These are phyloP conservation scores for Xestia rhomboidea DNA, from an alignment of 2,888 invertebrate species.

Conservation along the genomic window DNA sequence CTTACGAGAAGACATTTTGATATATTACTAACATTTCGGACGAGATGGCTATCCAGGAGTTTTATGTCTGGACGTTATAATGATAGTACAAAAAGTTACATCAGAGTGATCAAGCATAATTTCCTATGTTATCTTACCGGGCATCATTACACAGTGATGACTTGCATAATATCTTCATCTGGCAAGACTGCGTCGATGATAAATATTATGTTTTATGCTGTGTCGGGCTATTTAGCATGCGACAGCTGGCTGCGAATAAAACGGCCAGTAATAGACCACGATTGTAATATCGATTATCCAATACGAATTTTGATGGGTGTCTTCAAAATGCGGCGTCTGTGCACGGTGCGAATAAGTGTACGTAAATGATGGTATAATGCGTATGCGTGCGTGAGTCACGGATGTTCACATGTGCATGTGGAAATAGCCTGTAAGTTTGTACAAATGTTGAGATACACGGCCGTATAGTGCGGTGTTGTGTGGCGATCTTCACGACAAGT, in stretches of 20 bases:
- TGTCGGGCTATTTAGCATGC: conserved; percentile 68
- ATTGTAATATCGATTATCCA: conserved; percentile 78
- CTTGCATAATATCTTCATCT: conserved; percentile 76
- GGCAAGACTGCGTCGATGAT: conserved; percentile 54
- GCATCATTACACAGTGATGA: conserved; percentile 69
- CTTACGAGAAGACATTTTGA: conserved; percentile 73
- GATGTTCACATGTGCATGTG: conserved; percentile 86
- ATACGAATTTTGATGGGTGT: conserved; percentile 78
- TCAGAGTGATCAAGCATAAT: conserved; percentile 70
- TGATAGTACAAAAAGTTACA: conserved; percentile 64
- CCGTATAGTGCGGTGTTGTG: conserved; percentile 75
- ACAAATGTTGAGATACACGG: conserved; percentile 84
- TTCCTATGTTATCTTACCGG: conserved; percentile 61
- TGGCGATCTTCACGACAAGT: conserved; percentile 83
- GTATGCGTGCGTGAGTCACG: conserved; percentile 88
- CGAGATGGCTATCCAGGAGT: conserved; percentile 48
- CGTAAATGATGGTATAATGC: conserved; percentile 81
- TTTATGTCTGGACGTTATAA: conserved; percentile 46
- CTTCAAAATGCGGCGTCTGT: conserved; percentile 76
- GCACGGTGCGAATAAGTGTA: conserved; percentile 77
- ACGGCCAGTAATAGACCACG: conserved; percentile 70
- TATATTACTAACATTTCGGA: conserved; percentile 60
- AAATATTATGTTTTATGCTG: conserved; percentile 62
- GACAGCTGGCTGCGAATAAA: conserved; percentile 70
- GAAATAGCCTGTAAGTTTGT: conserved; percentile 87